Base-by-base conservation (phyloP, 35 echinoderm and acorn worm genomes). In the Apostichopus japonicus region DNA sequence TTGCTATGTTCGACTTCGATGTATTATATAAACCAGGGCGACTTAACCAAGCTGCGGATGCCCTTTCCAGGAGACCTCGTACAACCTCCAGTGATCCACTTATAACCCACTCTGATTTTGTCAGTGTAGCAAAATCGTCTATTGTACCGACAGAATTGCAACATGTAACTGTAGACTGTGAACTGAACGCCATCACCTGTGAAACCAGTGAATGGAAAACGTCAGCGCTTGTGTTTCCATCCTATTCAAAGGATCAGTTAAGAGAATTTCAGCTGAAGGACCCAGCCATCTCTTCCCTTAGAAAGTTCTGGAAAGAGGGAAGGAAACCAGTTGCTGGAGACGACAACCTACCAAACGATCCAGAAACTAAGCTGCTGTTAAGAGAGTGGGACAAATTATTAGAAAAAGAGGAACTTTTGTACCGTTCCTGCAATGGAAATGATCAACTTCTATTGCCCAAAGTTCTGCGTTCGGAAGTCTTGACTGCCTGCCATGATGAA, bases 1-100 rank as follows among this genome's bases (percentile, higher is more conserved):
- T 93, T 24, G 79, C 92, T 14, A 86, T 53, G 52, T 93, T 93
- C 77, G 72, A 93, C 65, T 93, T 93, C 77, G 92, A 93, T 11
- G 73, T 93, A 52, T 14, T 70, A 24, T 93, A 93, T 56, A 84
- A 87, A 57, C 92, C 80, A 3, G 82, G 92, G 2, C 79, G n/a
- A n/a, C n/a, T n/a, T n/a, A n/a, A n/a, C n/a, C n/a, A n/a, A n/a
- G n/a, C n/a, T n/a, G n/a, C n/a, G n/a, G n/a, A n/a, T n/a, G n/a
- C n/a, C n/a, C n/a, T n/a, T n/a, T n/a, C n/a, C n/a, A n/a, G n/a
- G n/a, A n/a, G n/a, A n/a, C n/a, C n/a, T n/a, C n/a, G n/a, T n/a
- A n/a, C n/a, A n/a, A n/a, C n/a, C n/a, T n/a, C n/a, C n/a, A n/a
- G n/a, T n/a, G n/a, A n/a, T n/a, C n/a, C n/a, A n/a, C n/a, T n/a